These are phyloP conservation scores for Lycaon pictus DNA, from an alignment of 2,113 vertebrate genomes.

Conservation along the genomic window DNA sequence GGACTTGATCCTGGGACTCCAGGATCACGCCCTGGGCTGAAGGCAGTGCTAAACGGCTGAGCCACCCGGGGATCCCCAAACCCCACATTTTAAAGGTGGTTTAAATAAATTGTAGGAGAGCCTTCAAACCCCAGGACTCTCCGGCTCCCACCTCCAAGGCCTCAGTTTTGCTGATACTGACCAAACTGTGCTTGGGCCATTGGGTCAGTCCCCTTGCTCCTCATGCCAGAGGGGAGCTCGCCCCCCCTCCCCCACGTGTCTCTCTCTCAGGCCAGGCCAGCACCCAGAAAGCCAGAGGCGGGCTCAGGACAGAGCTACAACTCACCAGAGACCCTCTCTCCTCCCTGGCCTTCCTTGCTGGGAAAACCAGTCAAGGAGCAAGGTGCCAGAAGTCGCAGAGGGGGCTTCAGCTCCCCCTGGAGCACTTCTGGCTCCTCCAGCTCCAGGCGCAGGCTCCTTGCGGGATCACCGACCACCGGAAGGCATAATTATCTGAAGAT, in stretches of 20 bases:
- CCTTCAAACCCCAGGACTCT: background rate
- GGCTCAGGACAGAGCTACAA: background rate
- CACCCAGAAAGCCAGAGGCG: background rate
- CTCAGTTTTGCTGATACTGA: background rate
- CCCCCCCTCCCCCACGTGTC: no score
- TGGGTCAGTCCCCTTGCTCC: background rate
- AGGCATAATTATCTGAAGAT: fast-evolving
- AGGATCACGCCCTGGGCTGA: no score
- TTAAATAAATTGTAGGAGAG: background rate
- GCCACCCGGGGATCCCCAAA: no score
- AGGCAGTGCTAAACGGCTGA: no score
- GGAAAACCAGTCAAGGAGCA: background rate
- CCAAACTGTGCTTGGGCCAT: background rate
- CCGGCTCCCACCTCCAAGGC: background rate
- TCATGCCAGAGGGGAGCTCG: background rate
- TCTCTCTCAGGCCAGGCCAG: background rate
- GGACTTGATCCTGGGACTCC: no score
- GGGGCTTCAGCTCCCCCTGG: background rate
- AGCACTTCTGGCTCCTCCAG: fast-evolving
- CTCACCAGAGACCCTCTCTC: background rate
- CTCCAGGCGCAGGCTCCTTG: background rate
- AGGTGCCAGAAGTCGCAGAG: background rate
- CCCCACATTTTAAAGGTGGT: background rate
- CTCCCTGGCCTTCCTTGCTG: background rate
- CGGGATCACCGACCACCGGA: fast-evolving